phyloP scores from a whole-genome alignment of 2,888 invertebrate species.

The Ormyrus labotus region DNA sequence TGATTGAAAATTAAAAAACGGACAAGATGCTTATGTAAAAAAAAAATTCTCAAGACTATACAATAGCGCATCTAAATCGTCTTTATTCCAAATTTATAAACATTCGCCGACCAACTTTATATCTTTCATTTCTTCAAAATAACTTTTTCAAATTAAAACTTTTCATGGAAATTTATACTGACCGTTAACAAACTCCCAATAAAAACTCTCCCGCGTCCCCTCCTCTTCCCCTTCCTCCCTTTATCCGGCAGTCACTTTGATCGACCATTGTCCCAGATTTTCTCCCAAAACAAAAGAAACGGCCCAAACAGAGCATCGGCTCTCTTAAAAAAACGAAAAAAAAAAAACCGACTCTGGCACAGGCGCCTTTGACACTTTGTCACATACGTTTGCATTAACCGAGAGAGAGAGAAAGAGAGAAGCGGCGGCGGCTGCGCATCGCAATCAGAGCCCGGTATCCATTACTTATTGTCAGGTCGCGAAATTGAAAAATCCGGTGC shows the following conservation, averaged over 20 bases:
- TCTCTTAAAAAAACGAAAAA: no score
- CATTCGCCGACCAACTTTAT: no score
- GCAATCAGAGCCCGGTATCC: conserved; percentile 40
- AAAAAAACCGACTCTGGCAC: background rate
- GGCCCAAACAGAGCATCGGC: background rate
- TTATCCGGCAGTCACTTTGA: background rate
- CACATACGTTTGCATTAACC: conserved; percentile 13
- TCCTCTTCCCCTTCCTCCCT: background rate
- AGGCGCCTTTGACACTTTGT: conserved; percentile 23
- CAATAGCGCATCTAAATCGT: no score
- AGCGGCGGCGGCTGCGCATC: background rate
- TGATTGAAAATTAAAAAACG: no score
- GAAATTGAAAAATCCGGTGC: conserved; percentile 47
- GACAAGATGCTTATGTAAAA: no score
- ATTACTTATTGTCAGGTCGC: conserved; percentile 43
- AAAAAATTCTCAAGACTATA: no score
- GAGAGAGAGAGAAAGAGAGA: background rate
- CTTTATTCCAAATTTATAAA: no score
- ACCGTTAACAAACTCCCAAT: background rate
- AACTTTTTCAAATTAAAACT: no score
- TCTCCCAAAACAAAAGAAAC: conserved; percentile 4
- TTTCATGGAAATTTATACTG: no score
- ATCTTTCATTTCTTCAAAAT: no score
- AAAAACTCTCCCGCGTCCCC: background rate
- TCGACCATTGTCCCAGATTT: background rate